Evolutionary conservation across 1,140 invertebrate genomes (phyloP).

Genomic region (Aphis craccivora): DNA sequence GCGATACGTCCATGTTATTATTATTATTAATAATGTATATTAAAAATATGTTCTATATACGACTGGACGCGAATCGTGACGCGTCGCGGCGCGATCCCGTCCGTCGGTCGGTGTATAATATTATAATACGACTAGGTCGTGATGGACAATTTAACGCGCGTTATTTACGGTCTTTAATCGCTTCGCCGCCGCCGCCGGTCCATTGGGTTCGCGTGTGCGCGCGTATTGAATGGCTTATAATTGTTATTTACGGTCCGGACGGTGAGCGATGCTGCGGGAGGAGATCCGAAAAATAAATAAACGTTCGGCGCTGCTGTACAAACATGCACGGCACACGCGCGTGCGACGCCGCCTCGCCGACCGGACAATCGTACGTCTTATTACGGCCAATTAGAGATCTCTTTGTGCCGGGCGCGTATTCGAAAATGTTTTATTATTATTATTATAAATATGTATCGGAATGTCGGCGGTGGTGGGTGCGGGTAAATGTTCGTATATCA

Average conservation of each 20-base stretch:
- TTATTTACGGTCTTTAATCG: conserved; percentile 28
- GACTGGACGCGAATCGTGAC: conserved; percentile 12
- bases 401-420: neutral
- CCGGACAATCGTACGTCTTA: conserved; percentile 18
- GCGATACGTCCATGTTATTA: neutral
- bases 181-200: neutral
- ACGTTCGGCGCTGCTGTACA: neutral
- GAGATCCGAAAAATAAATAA: neutral
- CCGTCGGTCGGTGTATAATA: neutral
- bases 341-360: neutral
- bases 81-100: neutral
- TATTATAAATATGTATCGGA: conserved; percentile 32
- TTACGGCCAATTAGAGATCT: conserved; percentile 53
- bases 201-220: neutral
- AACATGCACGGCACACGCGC: neutral
- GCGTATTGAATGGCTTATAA: conserved; percentile 18
- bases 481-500: neutral
- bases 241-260: neutral
- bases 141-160: conserved; percentile 37
- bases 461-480: neutral
- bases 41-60: neutral
- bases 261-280: neutral
- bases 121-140: neutral
- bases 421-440: conserved; percentile 20
- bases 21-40: too few species aligned